Evolutionary conservation across 1,140 invertebrate genomes (phyloP).

Genomic region (Drosophila hydei): DNA sequence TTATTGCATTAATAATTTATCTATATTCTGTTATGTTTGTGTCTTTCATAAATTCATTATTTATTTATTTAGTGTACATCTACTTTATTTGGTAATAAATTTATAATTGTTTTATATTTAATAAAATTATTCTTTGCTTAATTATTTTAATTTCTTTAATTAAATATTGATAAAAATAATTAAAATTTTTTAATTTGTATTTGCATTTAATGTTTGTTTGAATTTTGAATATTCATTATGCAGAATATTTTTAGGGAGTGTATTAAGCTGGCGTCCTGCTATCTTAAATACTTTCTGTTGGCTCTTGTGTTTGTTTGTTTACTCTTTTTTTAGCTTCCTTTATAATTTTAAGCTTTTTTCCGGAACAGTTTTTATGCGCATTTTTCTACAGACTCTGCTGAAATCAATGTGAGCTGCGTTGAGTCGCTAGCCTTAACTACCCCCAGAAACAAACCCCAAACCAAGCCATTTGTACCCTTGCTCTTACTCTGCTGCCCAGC

Average conservation of each 20-base stretch:
- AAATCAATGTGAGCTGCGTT: slow-evolving; percentile 73
- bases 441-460: background rate
- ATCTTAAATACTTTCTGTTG: too few relatives aligned
- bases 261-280: background rate
- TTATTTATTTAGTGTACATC: too few relatives aligned
- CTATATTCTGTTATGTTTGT: too few relatives aligned
- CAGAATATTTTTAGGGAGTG: background rate
- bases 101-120: background rate
- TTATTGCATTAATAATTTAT: too few relatives aligned
- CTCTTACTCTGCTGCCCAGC: background rate
- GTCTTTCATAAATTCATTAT: too few relatives aligned
- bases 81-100: too few relatives aligned
- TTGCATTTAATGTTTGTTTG: too few relatives aligned
- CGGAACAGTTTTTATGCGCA: slow-evolving; percentile 66
- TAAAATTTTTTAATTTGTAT: too few relatives aligned
- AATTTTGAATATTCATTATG: background rate
- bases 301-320: slow-evolving; percentile 7
- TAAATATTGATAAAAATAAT: too few relatives aligned
- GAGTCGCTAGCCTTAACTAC: slow-evolving; percentile 36
- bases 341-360: slow-evolving; percentile 62
- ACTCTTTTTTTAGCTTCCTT: slow-evolving; percentile 16
- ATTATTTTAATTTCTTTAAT: background rate
- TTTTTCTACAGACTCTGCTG: slow-evolving; percentile 63
- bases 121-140: background rate
- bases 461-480: background rate